Base-by-base conservation (phyloP, 2,888 invertebrate genomes). In the Torymus texanus region DNA sequence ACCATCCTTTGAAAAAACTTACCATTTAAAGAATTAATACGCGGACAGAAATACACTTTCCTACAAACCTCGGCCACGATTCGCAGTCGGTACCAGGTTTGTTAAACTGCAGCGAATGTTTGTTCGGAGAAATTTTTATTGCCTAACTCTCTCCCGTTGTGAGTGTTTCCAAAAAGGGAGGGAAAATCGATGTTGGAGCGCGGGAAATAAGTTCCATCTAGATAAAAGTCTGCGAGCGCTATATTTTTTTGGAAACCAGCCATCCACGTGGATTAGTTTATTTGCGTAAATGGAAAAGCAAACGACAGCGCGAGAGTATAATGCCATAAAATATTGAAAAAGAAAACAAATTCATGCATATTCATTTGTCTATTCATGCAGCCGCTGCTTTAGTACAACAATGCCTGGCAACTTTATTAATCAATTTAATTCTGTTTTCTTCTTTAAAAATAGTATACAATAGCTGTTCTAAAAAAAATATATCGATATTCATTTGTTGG, bases 231-330 rank as follows among this genome's bases (percentile, higher is more conserved):
- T 16, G 59, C 41, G 16, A n/a, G 11, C 8, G 59, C 8, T 14
- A 59, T 8, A 41, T 41, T 59, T 59, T 59, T 59, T 59, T 59
- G 18, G 59, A 59, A 59, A n/a, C 59, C 59, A 59, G 14, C 14
- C 18, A 59, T 59, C 18, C 41, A 41, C 41, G 41, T 41, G 59
- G 18, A 18, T 59, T 18, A 18, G 16, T 59, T 41, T 41, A 41
- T 41, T 16, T 59, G 59, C 2, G 18, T 11, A 59, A 59, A 59
- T 59, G 59, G 16, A 59, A 59, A 16, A 59, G 59, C 16, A 59
- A 59, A 18, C 16, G 59, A 59, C 16, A 59, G 59, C 10, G 21
- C 16, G 59, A 59, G 0, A 59, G 59, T 59, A 18, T 16, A 59
- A 59, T 59, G 2, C 59, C 11, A 18, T 59, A 16, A 59, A 59